Evolutionary conservation across 2,797 vertebrate genomes (phyloP).

Genomic region (Odontamblyopus lacepedii): DNA sequence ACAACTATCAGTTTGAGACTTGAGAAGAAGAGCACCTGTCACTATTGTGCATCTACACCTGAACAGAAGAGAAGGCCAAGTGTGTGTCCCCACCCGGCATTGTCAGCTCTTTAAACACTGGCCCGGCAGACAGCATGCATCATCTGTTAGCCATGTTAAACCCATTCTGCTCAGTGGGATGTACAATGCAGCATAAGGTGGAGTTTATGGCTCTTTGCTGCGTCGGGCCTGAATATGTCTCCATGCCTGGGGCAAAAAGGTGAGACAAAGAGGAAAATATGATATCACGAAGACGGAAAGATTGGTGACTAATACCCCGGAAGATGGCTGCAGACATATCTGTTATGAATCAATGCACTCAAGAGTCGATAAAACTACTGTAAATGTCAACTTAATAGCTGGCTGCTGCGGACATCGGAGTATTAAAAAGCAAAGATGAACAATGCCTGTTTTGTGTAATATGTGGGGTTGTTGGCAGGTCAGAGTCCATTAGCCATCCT

Average conservation of each 20-base stretch:
- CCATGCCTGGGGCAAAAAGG: conserved; percentile 51
- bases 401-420: conserved; percentile 47
- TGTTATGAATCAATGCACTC: conserved; percentile 76
- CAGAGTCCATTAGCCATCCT: conserved; percentile 63
- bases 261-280: conserved; percentile 70
- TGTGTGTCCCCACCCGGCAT: conserved; percentile 47
- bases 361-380: conserved; percentile 71
- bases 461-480: conserved; percentile 63
- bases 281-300: conserved; percentile 58
- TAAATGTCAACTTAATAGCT: conserved; percentile 72
- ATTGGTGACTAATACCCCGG: conserved; percentile 58
- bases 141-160: conserved; percentile 78
- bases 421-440: conserved; percentile 74
- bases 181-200: conserved; percentile 54
- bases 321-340: conserved; percentile 65
- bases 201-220: conserved; percentile 67
- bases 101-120: conserved; percentile 54
- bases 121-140: conserved; percentile 59
- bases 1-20: conserved; percentile 47
- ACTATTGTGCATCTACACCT: conserved; percentile 44
- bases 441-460: conserved; percentile 67
- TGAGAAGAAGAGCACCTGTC: conserved; percentile 67
- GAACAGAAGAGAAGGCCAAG: conserved; percentile 18
- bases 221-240: conserved; percentile 56
- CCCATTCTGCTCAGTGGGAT: conserved; percentile 59